A percentile compares a stretch with the other conserved stretches of the same genome.
These are phyloP conservation scores for Liopterus haemorrhoidalis DNA, from an alignment of 2,888 invertebrate species.

Conservation along the genomic window DNA sequence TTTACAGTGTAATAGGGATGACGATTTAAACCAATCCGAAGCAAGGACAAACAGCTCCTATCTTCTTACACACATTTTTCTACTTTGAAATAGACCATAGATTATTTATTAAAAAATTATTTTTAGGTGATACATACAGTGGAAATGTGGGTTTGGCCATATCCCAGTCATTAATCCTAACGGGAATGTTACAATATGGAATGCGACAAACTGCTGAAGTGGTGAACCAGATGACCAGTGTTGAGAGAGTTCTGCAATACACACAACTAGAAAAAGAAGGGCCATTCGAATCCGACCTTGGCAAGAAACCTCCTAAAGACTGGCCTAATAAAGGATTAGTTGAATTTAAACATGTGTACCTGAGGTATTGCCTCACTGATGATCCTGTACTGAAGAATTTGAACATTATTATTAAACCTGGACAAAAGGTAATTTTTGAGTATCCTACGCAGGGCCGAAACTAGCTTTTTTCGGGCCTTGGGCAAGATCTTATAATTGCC, in stretches of 20 bases:
- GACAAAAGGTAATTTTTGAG: slow-evolving; percentile 54
- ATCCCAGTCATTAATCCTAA: slow-evolving; percentile 65
- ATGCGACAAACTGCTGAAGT: slow-evolving; percentile 74
- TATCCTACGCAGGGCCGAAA: background rate
- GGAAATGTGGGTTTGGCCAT: slow-evolving; percentile 68
- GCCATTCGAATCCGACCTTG: slow-evolving; percentile 54
- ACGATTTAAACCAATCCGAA: too few species aligned
- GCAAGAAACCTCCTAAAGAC: slow-evolving; percentile 48
- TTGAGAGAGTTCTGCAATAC: slow-evolving; percentile 77
- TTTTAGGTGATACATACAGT: slow-evolving; percentile 52
- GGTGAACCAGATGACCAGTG: slow-evolving; percentile 71
- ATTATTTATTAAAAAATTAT: slow-evolving; percentile 23
- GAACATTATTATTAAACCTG: slow-evolving; percentile 56
- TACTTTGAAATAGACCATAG: too few species aligned
- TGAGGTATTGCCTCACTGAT: slow-evolving; percentile 58
- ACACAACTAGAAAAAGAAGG: slow-evolving; percentile 67
- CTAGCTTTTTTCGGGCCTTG: too few species aligned
- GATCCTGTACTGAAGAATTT: slow-evolving; percentile 65
- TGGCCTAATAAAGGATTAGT: slow-evolving; percentile 62
- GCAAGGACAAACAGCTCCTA: too few species aligned
- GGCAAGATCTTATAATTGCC: too few species aligned
- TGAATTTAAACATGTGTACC: slow-evolving; percentile 54
- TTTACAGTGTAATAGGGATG: too few species aligned
- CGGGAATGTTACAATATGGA: slow-evolving; percentile 76
- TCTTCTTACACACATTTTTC: too few species aligned